phyloP scores from a whole-genome alignment of 2,888 invertebrate species.

The Diogma glabrata region DNA sequence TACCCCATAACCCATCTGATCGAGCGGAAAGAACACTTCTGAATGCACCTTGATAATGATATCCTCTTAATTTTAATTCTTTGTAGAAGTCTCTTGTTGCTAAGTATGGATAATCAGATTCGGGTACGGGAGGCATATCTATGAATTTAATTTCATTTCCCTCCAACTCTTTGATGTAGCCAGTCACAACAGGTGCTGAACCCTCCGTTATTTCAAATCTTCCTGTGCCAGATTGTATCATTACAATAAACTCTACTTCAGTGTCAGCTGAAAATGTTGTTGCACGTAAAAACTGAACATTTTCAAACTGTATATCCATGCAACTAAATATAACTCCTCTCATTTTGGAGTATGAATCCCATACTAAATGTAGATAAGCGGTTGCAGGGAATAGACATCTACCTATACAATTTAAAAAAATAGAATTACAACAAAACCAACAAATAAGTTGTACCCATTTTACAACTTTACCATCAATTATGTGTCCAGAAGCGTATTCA shows the following conservation, averaged over 20 bases:
- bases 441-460: not conserved
- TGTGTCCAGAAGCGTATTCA: conserved; percentile 65
- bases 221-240: conserved; percentile 49
- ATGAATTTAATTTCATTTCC: conserved; percentile 32
- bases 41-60: conserved; percentile 42
- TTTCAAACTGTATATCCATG: conserved; percentile 49
- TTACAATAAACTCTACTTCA: conserved; percentile 39
- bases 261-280: conserved; percentile 62
- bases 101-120: conserved; percentile 30
- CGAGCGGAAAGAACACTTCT: conserved; percentile 28
- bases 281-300: conserved; percentile 72
- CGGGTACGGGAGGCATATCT: conserved; percentile 21
- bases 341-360: conserved; percentile 67
- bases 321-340: conserved; percentile 24
- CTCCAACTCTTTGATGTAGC: conserved; percentile 46
- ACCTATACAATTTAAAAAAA: not conserved
- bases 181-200: conserved; percentile 57
- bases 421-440: not conserved
- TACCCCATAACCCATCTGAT: conserved; percentile 30
- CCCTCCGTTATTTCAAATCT: conserved; percentile 54
- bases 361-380: conserved; percentile 62
- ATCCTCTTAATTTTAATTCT: conserved; percentile 57
- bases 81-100: conserved; percentile 55
- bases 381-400: conserved; percentile 56
- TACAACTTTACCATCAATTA: conserved; percentile 58